Evolutionary conservation across 2,113 vertebrate species (phyloP), one percentile per base, ranked within the genome.

Genomic region (Notothenia rossii): DNA sequence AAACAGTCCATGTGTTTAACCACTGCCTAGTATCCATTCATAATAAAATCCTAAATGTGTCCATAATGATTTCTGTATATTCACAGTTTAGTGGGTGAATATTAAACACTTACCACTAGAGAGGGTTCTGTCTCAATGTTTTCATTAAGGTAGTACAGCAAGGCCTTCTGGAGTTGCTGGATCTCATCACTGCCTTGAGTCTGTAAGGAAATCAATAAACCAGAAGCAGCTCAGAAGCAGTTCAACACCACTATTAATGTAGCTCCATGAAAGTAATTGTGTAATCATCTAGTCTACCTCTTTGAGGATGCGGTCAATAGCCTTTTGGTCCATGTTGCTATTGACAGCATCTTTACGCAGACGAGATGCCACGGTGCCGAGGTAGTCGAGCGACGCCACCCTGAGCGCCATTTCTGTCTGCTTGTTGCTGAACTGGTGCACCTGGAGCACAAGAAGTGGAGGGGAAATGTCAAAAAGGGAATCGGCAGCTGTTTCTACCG

Each of bases 351-450:
- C 98, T 92, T 98, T 99, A 66, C 98, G 96, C 0, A 99, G 91
- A 67, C 98, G 94, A 54, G 98, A 97, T 0, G 98, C 98, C 18
- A 99, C 98, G 10, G 98, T 99, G 89, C 98, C 98, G 78, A 99
- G 95, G 88, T 99, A 99, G 93, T 99, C 98, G 87, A 99, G 96
- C 0, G 98, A 99, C 5, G 98, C 98, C 79, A 99, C 98, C 88
- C 98, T 95, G 82, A 99, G 95, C 3, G 98, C 97, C 98, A 99
- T 99, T 92, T 99, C 98, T 80, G 98, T 99, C 72, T 98, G 98
- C 91, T 99, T 99, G 90, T 99, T 99, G 93, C 98, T 99, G 90
- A 99, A 99, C 46, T 99, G 98, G 88, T 99, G 98, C 89, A 99
- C 98, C 98, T 99, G 58, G 43, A 61, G 56, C 22, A 72, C 12